Evolutionary conservation across 2,797 vertebrate genomes (phyloP).

Genomic region (Anguilla marmorata): DNA sequence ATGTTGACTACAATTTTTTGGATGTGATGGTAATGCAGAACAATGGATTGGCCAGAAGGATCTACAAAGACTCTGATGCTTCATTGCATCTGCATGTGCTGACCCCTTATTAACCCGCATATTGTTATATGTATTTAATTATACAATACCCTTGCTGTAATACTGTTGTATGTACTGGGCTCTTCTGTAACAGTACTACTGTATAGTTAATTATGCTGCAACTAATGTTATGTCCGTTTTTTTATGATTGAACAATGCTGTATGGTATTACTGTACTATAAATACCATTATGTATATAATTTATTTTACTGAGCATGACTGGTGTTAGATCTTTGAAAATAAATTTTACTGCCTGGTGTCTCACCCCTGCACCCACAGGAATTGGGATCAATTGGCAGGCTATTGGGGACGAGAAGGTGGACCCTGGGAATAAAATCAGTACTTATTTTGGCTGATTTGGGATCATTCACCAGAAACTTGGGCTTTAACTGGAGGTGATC

Average conservation of each 20-base stretch:
- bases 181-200: neutral
- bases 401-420: slow-evolving; percentile 76
- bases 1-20: slow-evolving; percentile 83
- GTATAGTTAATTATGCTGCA: neutral
- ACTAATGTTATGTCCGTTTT: neutral
- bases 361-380: slow-evolving; percentile 62
- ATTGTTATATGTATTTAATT: neutral
- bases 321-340: too few species aligned
- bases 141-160: neutral
- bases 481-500: slow-evolving; percentile 77
- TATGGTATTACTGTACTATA: too few species aligned
- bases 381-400: slow-evolving; percentile 84
- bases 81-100: slow-evolving; percentile 83
- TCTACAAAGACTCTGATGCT: slow-evolving; percentile 85
- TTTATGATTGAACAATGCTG: neutral
- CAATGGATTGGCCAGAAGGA: slow-evolving; percentile 82
- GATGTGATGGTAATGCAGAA: slow-evolving; percentile 84
- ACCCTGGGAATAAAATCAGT: slow-evolving; percentile 61
- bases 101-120: too few species aligned
- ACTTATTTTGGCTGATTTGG: slow-evolving; percentile 88
- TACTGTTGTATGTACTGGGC: neutral
- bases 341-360: neutral
- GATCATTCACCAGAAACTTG: slow-evolving; percentile 70
- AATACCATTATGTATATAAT: neutral
- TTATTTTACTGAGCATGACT: neutral